Conservation (phyloP, 2,113 vertebrate genomes). For the Perca schrenkii region DNA sequence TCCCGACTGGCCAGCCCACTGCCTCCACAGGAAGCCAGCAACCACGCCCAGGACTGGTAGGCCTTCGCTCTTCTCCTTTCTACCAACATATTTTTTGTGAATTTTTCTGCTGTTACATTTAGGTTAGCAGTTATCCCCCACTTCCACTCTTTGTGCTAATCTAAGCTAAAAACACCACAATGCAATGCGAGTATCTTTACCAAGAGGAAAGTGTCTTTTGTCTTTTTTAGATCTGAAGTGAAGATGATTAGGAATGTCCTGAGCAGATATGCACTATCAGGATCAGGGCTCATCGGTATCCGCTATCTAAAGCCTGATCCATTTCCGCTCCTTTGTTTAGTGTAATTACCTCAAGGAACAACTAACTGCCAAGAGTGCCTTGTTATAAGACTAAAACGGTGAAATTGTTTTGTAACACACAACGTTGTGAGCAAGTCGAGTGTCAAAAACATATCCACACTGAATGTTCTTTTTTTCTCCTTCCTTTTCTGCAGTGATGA, state of each 20-base stretch:
- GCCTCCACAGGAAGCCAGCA: slow-evolving; percentile 98
- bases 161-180: background rate
- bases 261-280: background rate
- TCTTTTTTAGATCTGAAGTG: background rate
- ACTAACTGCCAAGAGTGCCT: background rate
- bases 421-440: background rate
- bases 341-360: background rate
- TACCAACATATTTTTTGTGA: background rate
- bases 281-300: background rate
- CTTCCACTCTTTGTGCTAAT: background rate
- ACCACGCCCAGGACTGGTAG: slow-evolving; percentile 97
- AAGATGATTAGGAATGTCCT: slow-evolving; percentile 4
- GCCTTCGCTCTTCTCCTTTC: background rate
- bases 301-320: slow-evolving; percentile 4
- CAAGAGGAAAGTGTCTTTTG: background rate
- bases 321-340: background rate
- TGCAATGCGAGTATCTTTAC: background rate
- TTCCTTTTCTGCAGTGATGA: slow-evolving; percentile 89
- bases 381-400: background rate
- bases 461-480: background rate
- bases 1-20: slow-evolving; percentile 96
- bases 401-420: background rate
- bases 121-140: background rate
- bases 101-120: background rate
- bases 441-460: background rate